Evolutionary conservation across 1,140 invertebrate species (phyloP), one percentile per base, ranked within the genome.

Genomic region (Lepidurus arcticus): DNA sequence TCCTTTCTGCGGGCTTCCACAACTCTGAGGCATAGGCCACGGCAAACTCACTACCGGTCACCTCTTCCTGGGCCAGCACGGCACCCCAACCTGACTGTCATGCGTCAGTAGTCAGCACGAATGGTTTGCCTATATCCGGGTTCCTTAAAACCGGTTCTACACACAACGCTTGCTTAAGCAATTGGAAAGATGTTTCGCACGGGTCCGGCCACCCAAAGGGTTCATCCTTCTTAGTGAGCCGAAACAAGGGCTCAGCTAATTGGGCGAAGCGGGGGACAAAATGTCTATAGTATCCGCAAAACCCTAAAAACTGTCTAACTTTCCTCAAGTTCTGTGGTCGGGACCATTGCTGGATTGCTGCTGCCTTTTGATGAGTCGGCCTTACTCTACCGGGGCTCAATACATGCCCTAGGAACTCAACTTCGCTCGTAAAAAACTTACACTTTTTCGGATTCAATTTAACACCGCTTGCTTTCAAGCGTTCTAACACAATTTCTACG

Each of bases 271-370:
- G 82, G 1, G 79, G 77, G 4, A 86, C 83, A 73, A 86, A 86
- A 3, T 83, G 73, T 21, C 84, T 79, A 77, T 86, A 86, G 80
- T 84, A 87, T 1, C 82, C 82, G 2, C 84, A 81, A 34, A 79
- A 76, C 8, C 78, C 78, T 8, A 79, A 44, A 1, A 79, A 74
- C 9, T 21, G 16, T 79, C 26, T 73, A 24, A 79, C 21, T 42
- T 42, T 1, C n/a, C n/a, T 26, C 13, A 77, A 11, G 74, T 16
- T 1, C 9, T 3, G 42, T 0, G 81, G 80, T 8, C 42, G 24
- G 13, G 80, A 79, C 24, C 81, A 80, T 4, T 80, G 24, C 1
- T 42, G 9, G 42, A 81, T 80, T 7, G 75, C 79, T 7, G 11
- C 3, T 7, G 76, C 73, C n/a, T 78, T 77, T 16, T 80, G 78